Evolutionary conservation across 2,888 invertebrate species (phyloP), one percentile per base, ranked within the genome.

Genomic region (Leptopilina syphax): DNA sequence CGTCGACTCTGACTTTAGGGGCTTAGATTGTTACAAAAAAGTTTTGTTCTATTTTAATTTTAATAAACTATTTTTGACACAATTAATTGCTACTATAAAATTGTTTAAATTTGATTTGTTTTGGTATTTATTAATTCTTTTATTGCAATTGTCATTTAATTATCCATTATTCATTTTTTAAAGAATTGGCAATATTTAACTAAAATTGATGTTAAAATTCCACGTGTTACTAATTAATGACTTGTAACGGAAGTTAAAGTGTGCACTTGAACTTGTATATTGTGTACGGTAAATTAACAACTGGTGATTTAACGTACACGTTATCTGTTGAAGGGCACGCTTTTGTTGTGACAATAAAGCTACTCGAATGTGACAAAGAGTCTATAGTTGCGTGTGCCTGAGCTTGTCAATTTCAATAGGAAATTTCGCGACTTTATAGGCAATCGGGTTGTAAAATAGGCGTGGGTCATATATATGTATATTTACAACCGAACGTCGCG

Each of bases 191-290:
- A 63, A 47, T 47, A 18, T 68, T 68, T 18, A 47, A 10, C 18
- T n/a, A 18, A 65, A 67, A 34, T 57, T 44, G 3, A 1, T 13
- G 54, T 73, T 73, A n/a, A 57, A 34, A 57, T n/a, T 73, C 57
- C 12, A 50, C 57, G 6, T n/a, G 3, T 4, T 50, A 57, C 27
- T 54, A 73, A 73, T 73, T 34, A 73, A 57, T 54, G 50, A 50
- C 27, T 13, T 73, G 34, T 24, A 73, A 54, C 54, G 54, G 54
- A 73, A 73, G 50, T 73, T 73, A 54, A 73, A 73, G 57, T 50
- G 12, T 57, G 73, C 34, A 27, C 73, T 73, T 73, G 73, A 73
- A 73, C 73, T 73, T 73, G 73, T 73, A 27, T 50, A 12, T 47
- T 47, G 9, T 47, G 9, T 47, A 47, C 54, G 54, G 70, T 73